Percentiles rank a stretch among this genome's conserved stretches.
Evolutionary conservation across 2,113 vertebrate species (phyloP).

Genomic region (Lamprotornis superbus): DNA sequence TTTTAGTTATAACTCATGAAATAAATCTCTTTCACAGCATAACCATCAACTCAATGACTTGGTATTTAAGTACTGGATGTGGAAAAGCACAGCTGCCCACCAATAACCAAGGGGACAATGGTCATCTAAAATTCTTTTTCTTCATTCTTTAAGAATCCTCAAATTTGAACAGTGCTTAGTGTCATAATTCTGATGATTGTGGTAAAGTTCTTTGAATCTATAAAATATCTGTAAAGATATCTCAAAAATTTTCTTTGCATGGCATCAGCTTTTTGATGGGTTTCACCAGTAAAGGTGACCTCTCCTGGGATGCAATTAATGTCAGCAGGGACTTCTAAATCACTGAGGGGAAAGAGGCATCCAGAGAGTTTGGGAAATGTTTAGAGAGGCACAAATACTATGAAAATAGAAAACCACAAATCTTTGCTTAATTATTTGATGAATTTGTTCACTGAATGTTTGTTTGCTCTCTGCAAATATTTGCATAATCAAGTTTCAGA

Average conservation of each 20-base stretch:
- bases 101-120: not conserved
- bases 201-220: not conserved
- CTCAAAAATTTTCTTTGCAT: not conserved
- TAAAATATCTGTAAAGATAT: not conserved
- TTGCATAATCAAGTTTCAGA: conserved; percentile 31
- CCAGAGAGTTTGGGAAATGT: not conserved
- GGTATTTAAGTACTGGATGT: not conserved
- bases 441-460: not conserved
- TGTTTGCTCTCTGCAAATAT: conserved; percentile 25
- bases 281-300: not conserved
- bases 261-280: not conserved
- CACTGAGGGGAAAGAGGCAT: not conserved
- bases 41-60: not conserved
- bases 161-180: not conserved
- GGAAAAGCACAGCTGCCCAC: not conserved
- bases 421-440: conserved; percentile 12
- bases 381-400: not conserved
- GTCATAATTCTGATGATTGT: not conserved
- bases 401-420: not conserved
- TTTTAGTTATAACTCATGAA: not conserved
- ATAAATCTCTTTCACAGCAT: not conserved
- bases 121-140: not conserved
- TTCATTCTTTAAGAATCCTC: not conserved
- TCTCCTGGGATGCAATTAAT: not conserved
- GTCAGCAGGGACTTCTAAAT: not conserved